A percentile compares a stretch with the other conserved stretches of the same genome.
Evolutionary conservation across 1,140 invertebrate genomes (phyloP).

Genomic region (Saxidomus purpurata): DNA sequence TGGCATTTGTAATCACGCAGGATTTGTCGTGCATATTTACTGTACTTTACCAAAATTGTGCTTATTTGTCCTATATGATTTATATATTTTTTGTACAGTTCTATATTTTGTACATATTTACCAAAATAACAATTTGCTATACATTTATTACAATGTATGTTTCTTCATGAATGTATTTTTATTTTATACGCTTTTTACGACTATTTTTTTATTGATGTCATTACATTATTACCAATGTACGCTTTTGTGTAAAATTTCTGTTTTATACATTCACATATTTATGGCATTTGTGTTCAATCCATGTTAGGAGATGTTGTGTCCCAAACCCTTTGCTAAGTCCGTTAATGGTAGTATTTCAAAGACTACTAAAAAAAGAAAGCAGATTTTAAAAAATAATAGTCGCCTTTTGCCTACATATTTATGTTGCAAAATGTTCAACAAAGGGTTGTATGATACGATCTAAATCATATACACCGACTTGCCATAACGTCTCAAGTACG

Average conservation of each 20-base stretch:
- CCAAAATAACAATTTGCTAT: slow-evolving; percentile 49
- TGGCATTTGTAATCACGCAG: not conserved
- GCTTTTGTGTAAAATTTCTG: slow-evolving; percentile 7
- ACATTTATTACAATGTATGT: slow-evolving; percentile 26
- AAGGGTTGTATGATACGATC: too few species aligned
- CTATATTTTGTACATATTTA: slow-evolving; percentile 56
- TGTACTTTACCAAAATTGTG: not conserved
- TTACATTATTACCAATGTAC: not conserved
- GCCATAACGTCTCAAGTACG: too few species aligned
- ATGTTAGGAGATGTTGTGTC: not conserved
- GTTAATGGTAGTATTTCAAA: too few species aligned
- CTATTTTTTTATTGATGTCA: slow-evolving; percentile 9
- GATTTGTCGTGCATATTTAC: slow-evolving; percentile 5
- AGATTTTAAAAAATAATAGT: too few species aligned
- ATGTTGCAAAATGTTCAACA: too few species aligned
- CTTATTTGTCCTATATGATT: slow-evolving; percentile 15
- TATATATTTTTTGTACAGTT: slow-evolving; percentile 45
- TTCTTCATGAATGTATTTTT: slow-evolving; percentile 44
- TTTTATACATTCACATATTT: slow-evolving; percentile 16
- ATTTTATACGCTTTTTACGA: slow-evolving; percentile 34
- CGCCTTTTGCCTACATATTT: too few species aligned
- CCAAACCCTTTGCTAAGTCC: too few species aligned
- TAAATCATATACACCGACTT: too few species aligned
- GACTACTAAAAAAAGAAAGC: too few species aligned
- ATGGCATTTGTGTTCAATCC: not conserved